A percentile compares a stretch with the other conserved stretches of the same genome.
These are phyloP conservation scores for Lycopodina hypogea DNA, from an alignment of 37 sponge, comb jelly and placozoan genomes.

Conservation along the genomic window DNA sequence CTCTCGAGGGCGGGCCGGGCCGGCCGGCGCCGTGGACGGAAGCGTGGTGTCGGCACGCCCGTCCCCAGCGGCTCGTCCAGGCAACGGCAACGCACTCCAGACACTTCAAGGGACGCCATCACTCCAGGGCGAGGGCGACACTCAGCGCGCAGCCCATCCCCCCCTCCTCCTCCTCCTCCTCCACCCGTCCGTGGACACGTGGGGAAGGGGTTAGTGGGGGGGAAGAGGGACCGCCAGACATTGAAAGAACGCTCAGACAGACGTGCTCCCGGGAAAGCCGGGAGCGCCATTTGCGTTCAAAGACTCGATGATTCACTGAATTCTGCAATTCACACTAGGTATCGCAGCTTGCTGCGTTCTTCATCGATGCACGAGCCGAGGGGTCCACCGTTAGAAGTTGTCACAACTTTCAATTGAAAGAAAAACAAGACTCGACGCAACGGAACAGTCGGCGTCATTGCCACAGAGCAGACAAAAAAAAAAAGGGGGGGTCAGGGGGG, in stretches of 20 bases:
- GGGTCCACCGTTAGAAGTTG: slow-evolving; percentile 89
- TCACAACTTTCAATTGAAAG: slow-evolving; percentile 16
- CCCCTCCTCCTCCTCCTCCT: slow-evolving; percentile 7
- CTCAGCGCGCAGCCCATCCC: no score
- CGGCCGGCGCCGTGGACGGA: no score
- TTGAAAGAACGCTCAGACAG: slow-evolving; percentile 82
- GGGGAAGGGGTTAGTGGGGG: no score
- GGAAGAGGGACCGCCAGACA: no score
- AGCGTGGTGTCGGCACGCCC: no score
- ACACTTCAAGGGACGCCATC: slow-evolving; percentile 12
- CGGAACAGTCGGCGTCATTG: neutral
- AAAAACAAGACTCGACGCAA: neutral
- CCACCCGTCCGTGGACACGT: neutral
- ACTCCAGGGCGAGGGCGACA: neutral
- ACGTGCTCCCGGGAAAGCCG: slow-evolving; percentile 44
- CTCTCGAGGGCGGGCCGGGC: no score
- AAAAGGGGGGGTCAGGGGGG: slow-evolving; percentile 27
- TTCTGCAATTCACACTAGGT: slow-evolving; percentile 92
- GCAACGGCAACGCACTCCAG: neutral
- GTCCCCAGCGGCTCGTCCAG: no score
- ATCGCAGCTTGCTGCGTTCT: slow-evolving; percentile 88
- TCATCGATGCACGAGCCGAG: slow-evolving; percentile 88
- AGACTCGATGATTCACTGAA: slow-evolving; percentile 93
- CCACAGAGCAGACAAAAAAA: slow-evolving; percentile 7
- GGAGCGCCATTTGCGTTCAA: slow-evolving; percentile 87